phyloP scores from a whole-genome alignment of 2,797 vertebrate species.

The Leucoraja ocellata region DNA sequence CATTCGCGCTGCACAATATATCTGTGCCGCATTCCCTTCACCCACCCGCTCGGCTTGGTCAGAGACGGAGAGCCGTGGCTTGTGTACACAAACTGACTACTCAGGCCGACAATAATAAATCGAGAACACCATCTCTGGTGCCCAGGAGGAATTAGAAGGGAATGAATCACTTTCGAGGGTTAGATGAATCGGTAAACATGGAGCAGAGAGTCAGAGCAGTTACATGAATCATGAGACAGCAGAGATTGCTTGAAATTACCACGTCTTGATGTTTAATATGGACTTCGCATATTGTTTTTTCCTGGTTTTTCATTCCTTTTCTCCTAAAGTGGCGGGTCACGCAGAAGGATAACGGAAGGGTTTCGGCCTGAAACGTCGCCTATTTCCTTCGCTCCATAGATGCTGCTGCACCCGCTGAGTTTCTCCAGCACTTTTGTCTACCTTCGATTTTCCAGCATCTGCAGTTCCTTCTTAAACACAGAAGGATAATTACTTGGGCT shows the following conservation, averaged over 20 bases:
- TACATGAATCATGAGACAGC: not conserved
- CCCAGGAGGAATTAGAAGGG: not conserved
- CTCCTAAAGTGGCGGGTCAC: not conserved
- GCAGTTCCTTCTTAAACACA: too few relatives aligned
- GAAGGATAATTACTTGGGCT: not conserved
- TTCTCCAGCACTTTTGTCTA: too few relatives aligned
- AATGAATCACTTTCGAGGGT: not conserved
- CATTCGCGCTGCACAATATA: not conserved
- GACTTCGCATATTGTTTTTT: not conserved
- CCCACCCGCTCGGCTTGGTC: not conserved
- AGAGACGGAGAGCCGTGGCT: not conserved
- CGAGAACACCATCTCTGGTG: not conserved
- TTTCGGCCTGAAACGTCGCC: too few relatives aligned
- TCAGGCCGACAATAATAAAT: constrained; percentile 8
- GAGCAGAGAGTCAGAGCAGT: not conserved
- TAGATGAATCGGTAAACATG: not conserved
- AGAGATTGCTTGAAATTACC: not conserved
- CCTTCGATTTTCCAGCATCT: too few relatives aligned
- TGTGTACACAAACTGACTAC: not conserved
- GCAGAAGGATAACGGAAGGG: too few relatives aligned
- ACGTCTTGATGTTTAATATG: not conserved
- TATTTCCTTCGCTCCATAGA: too few relatives aligned
- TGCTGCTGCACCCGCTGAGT: too few relatives aligned
- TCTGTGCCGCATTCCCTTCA: not conserved
- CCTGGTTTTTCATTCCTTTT: not conserved